Conservation (phyloP, 1,140 invertebrate genomes). For the Solenopsis invicta region DNA sequence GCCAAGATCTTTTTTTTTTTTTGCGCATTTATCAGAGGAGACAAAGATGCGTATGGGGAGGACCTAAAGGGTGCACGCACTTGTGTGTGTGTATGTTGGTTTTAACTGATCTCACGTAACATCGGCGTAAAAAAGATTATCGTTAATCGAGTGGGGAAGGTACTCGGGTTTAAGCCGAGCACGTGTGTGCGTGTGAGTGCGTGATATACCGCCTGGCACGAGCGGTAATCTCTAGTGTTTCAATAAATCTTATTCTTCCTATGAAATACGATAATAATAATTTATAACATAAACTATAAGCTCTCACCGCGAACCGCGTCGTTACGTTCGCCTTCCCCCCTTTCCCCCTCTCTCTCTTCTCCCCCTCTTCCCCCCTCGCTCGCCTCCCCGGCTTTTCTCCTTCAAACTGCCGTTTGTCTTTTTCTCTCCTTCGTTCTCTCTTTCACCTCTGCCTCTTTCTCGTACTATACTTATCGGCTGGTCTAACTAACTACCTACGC, state of each 20-base stretch:
- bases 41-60: neutral
- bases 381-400: constrained; percentile 10
- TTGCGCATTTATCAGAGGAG: neutral
- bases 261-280: constrained; percentile 87
- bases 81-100: neutral
- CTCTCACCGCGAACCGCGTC: constrained; percentile 78
- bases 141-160: constrained; percentile 29
- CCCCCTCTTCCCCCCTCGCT: neutral
- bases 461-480: constrained; percentile 55
- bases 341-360: too few relatives aligned
- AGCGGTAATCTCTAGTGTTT: constrained; percentile 84
- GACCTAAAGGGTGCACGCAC: neutral
- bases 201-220: constrained; percentile 81
- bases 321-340: constrained; percentile 35
- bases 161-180: constrained; percentile 8
- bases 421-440: constrained; percentile 20
- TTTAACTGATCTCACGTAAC: constrained; percentile 30
- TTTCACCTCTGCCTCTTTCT: constrained; percentile 40
- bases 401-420: neutral
- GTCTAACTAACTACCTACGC: constrained; percentile 55
- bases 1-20: neutral
- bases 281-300: constrained; percentile 86
- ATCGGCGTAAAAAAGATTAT: constrained; percentile 46
- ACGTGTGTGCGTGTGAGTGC: constrained; percentile 63
- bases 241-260: constrained; percentile 86